phyloP scores from a whole-genome alignment of 1,140 invertebrate species.

The Drosophila varians region DNA sequence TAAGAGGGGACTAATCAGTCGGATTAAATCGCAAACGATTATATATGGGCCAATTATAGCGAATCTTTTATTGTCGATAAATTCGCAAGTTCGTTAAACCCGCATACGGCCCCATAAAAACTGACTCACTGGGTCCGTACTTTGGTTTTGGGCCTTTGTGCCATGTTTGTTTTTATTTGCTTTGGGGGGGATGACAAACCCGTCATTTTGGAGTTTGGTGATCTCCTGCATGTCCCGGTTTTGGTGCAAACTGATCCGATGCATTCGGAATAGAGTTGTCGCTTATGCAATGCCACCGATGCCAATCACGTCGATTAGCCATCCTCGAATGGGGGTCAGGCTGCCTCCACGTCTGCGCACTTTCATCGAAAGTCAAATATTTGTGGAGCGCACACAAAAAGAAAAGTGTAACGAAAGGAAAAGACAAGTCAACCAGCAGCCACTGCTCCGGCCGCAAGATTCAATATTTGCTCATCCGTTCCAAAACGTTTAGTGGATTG shows the following conservation, averaged over 20 bases:
- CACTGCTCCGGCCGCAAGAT: slow-evolving; percentile 37
- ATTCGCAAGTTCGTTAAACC: slow-evolving; percentile 76
- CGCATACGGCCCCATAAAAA: slow-evolving; percentile 36
- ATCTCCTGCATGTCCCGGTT: slow-evolving; percentile 27
- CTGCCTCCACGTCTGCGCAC: slow-evolving; percentile 55
- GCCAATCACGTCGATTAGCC: slow-evolving; percentile 55
- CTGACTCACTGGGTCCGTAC: slow-evolving; percentile 37
- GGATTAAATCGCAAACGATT: slow-evolving; percentile 58
- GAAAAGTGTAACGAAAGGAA: slow-evolving; percentile 77
- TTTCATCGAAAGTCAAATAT: slow-evolving; percentile 81
- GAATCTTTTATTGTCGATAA: slow-evolving; percentile 75
- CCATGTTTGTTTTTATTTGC: slow-evolving; percentile 23
- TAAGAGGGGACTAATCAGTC: slow-evolving; percentile 29
- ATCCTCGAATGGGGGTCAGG: slow-evolving; percentile 60
- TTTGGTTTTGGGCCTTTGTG: slow-evolving; percentile 20
- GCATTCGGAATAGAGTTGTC: slow-evolving; percentile 58
- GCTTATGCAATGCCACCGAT: slow-evolving; percentile 58
- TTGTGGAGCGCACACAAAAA: slow-evolving; percentile 66
- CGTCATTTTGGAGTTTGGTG: slow-evolving; percentile 37
- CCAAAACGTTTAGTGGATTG: slow-evolving; percentile 43
- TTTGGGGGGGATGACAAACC: background rate
- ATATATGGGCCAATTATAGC: slow-evolving; percentile 69
- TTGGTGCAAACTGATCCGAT: slow-evolving; percentile 4
- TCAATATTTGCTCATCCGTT: slow-evolving; percentile 71
- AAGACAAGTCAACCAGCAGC: slow-evolving; percentile 25